A percentile compares a stretch with the other conserved stretches of the same genome.
These are phyloP conservation scores for Amblyornis subalaris DNA, from an alignment of 2,113 vertebrate genomes.

Conservation along the genomic window DNA sequence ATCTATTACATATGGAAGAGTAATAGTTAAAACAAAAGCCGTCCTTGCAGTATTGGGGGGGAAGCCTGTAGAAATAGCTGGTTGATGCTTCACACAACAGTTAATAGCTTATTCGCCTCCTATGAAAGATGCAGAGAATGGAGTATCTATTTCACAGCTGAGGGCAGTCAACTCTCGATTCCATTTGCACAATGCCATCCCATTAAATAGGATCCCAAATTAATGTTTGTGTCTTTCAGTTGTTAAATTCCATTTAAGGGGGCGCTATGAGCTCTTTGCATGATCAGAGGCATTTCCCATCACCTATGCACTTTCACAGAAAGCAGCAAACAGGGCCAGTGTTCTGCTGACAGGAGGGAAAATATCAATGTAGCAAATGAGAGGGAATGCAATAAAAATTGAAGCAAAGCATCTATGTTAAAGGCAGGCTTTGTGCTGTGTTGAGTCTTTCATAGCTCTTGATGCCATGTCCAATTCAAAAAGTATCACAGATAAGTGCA, in stretches of 20 bases:
- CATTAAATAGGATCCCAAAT: conserved; percentile 3
- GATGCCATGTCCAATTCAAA: background rate
- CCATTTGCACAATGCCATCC: background rate
- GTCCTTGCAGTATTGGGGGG: background rate
- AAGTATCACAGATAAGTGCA: background rate
- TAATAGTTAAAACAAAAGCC: background rate
- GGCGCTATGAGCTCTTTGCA: background rate
- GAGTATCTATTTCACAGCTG: background rate
- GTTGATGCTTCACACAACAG: background rate
- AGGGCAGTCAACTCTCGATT: background rate
- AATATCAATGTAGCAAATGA: background rate
- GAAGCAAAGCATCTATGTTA: background rate
- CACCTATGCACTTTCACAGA: background rate
- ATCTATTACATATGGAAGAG: background rate
- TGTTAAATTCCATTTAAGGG: background rate
- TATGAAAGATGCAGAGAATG: background rate
- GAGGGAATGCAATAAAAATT: background rate
- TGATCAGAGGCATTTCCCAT: background rate
- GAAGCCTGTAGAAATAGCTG: background rate
- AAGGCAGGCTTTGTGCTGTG: background rate
- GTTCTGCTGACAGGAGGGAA: background rate
- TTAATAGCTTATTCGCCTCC: background rate
- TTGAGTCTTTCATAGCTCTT: background rate
- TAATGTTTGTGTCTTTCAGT: background rate
- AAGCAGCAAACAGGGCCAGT: background rate